These are phyloP conservation scores for Lasius platythorax DNA, from an alignment of 2,888 invertebrate genomes.

Conservation along the genomic window DNA sequence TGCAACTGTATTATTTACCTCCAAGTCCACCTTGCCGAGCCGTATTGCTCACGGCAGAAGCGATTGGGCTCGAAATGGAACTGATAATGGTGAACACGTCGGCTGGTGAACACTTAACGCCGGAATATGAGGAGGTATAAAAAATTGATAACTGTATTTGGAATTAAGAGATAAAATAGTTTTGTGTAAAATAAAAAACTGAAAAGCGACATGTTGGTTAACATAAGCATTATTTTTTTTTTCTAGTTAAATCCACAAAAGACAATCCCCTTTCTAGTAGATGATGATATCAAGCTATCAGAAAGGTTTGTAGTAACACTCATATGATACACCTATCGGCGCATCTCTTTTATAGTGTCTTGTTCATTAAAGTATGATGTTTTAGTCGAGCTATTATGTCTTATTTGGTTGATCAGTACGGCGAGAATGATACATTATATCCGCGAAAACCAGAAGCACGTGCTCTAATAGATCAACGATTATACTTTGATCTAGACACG, in stretches of 20 bases:
- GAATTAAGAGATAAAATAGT: neutral
- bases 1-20: constrained; percentile 81
- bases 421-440: constrained; percentile 84
- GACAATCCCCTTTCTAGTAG: constrained; percentile 80
- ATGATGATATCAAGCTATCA: constrained; percentile 80
- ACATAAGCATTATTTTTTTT: constrained; percentile 3
- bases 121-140: constrained; percentile 84
- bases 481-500: constrained; percentile 85
- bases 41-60: constrained; percentile 83
- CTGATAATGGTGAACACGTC: constrained; percentile 81
- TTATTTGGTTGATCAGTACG: constrained; percentile 86
- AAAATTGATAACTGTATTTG: neutral
- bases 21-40: constrained; percentile 84
- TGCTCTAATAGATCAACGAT: constrained; percentile 85
- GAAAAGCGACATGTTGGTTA: neutral
- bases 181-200: neutral
- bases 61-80: constrained; percentile 83
- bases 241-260: constrained; percentile 81
- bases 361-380: constrained; percentile 35
- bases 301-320: constrained; percentile 78
- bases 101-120: constrained; percentile 83
- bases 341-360: neutral
- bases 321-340: neutral
- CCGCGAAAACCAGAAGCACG: constrained; percentile 84
- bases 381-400: constrained; percentile 86